Evolutionary conservation across 2,888 invertebrate genomes (phyloP), one percentile per base, ranked within the genome.

Genomic region (Eupsilia transversa): DNA sequence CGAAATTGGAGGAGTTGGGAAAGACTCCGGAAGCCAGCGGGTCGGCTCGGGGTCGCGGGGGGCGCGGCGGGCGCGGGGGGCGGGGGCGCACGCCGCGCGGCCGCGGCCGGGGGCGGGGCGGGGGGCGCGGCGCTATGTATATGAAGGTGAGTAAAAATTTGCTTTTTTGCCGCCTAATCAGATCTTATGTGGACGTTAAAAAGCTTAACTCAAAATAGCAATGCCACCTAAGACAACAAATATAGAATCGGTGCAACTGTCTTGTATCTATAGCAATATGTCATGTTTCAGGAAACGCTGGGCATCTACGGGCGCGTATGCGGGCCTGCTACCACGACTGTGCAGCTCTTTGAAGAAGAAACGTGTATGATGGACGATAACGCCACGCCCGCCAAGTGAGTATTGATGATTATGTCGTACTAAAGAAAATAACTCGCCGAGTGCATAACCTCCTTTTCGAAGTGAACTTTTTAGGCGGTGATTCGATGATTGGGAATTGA

Each of bases 291-390:
- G 96, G 96, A 96, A 86, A 96, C 96, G 2, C 89, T 96, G 94
- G 96, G 96, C 49, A 96, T 96, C 72, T 96, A 96, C 83, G 96
- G 96, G 3, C 93, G 96, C 3, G 96, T 96, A 17, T 96, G 96
- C 80, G 96, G 96, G 2, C 95, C 96, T 1, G 94, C 95, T 60
- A 96, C 96, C 0, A 95, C 96, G 64, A 95, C 96, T 60, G 96
- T 97, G 73, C 97, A 97, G 89, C 95, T 97, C 46, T 97, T 97
- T 90, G 97, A 98, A 90, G 98, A 98, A 91, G 98, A 98, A 88
- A 98, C 98, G 9, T 97, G 97, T 81, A 98, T 98, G 98, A 98
- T 97, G 96, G 97, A 97, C 35, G 98, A 98, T 90, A 97, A 96
- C 80, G 96, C 95, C 43, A 96, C 96, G 56, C 95, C 96, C 56